Evolutionary conservation across 2,113 vertebrate species (phyloP).

Genomic region (Prietella phreatophila): DNA sequence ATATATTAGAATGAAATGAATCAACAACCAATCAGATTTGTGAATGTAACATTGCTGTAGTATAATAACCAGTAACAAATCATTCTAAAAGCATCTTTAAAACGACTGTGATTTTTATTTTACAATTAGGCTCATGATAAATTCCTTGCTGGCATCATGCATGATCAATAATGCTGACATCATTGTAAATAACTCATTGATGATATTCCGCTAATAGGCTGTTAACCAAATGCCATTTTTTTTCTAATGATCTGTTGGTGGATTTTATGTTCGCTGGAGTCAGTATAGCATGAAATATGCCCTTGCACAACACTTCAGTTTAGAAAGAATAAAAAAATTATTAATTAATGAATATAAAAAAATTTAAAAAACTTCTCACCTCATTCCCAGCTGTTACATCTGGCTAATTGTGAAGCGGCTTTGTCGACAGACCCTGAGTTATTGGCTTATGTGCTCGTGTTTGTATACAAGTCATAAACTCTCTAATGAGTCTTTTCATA

Average conservation of each 20-base stretch:
- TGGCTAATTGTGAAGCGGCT: conserved; percentile 9
- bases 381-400: neutral
- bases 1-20: neutral
- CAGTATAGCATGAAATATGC: neutral
- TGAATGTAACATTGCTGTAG: too few relatives aligned
- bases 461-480: conserved; percentile 40
- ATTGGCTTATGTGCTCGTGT: conserved; percentile 37
- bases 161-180: conserved; percentile 1
- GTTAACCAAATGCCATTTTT: conserved; percentile 15
- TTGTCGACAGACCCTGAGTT: conserved; percentile 11
- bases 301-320: conserved; percentile 2
- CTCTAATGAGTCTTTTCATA: conserved; percentile 50
- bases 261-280: neutral
- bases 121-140: conserved; percentile 52
- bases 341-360: neutral
- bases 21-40: neutral
- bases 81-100: neutral
- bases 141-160: neutral
- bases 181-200: conserved; percentile 20
- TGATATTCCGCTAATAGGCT: neutral
- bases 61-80: neutral
- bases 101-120: neutral
- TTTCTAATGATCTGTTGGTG: neutral
- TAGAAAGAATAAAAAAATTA: neutral
- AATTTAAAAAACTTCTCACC: neutral